Conservation (phyloP, 2,888 invertebrate species). For the Troides oblongomaculatus region DNA sequence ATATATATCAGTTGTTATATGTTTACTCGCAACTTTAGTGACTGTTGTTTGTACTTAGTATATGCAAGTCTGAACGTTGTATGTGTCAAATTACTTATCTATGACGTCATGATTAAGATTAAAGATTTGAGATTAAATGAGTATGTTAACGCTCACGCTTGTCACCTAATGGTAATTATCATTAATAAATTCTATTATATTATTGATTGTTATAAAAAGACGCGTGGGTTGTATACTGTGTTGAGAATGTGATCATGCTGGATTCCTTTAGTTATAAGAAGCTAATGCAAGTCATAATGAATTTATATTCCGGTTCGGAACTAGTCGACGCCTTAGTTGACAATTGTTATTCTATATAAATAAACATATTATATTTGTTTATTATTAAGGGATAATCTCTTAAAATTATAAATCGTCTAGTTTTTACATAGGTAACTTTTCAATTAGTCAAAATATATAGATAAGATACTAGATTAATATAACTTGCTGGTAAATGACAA, state of each 20-base stretch:
- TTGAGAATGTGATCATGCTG: constrained; percentile 5
- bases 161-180: neutral
- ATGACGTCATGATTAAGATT: neutral
- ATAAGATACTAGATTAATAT: too few relatives aligned
- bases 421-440: too few relatives aligned
- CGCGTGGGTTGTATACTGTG: constrained; percentile 4
- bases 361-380: too few relatives aligned
- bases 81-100: neutral
- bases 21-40: too few relatives aligned
- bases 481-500: too few relatives aligned
- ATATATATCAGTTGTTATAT: too few relatives aligned
- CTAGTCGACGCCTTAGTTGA: neutral
- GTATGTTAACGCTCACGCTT: neutral
- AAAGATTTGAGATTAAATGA: neutral
- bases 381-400: too few relatives aligned
- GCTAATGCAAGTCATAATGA: constrained; percentile 5
- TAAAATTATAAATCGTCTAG: too few relatives aligned
- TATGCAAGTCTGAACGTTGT: neutral
- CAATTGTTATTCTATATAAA: neutral
- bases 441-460: too few relatives aligned
- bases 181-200: constrained; percentile 4
- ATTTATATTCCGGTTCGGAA: constrained; percentile 1
- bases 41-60: neutral
- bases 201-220: constrained; percentile 10
- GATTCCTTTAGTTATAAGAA: constrained; percentile 5